Conservation (phyloP, 2,113 vertebrate genomes). For the Gymnocephalus cernua region DNA sequence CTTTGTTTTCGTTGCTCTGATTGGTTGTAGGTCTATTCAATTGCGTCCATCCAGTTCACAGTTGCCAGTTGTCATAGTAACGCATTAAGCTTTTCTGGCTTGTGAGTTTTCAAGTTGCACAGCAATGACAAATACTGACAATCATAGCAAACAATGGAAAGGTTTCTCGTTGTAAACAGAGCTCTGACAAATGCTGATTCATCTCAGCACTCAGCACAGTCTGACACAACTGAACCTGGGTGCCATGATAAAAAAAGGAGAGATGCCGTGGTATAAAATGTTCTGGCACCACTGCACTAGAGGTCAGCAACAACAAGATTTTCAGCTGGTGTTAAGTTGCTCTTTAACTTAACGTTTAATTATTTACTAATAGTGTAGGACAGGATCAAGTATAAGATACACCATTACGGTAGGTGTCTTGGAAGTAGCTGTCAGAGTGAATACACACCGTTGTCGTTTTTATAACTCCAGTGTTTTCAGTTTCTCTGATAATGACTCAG, state of each 20-base stretch:
- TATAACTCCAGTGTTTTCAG: not conserved
- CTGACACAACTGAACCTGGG: not conserved
- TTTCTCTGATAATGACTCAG: not conserved
- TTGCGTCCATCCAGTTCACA: not conserved
- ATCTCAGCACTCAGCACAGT: not conserved
- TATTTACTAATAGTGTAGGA: not conserved
- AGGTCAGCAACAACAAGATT: not conserved
- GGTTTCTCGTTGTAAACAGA: not conserved
- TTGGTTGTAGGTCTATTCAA: too few relatives aligned
- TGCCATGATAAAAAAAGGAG: not conserved
- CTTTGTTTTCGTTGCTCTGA: too few relatives aligned
- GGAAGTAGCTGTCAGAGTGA: not conserved
- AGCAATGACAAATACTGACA: not conserved
- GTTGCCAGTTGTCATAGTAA: conserved; percentile 3
- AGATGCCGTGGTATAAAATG: not conserved
- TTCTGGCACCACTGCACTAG: not conserved
- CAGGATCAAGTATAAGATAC: not conserved
- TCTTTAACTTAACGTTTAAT: not conserved
- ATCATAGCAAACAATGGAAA: not conserved
- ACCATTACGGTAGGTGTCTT: not conserved
- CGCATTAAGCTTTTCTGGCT: not conserved
- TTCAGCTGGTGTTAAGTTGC: not conserved
- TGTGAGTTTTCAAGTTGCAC: conserved; percentile 5
- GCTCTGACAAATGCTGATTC: not conserved
- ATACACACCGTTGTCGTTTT: not conserved